These are phyloP conservation scores for Caranx melampygus DNA, from an alignment of 2,113 vertebrate species.

Conservation along the genomic window DNA sequence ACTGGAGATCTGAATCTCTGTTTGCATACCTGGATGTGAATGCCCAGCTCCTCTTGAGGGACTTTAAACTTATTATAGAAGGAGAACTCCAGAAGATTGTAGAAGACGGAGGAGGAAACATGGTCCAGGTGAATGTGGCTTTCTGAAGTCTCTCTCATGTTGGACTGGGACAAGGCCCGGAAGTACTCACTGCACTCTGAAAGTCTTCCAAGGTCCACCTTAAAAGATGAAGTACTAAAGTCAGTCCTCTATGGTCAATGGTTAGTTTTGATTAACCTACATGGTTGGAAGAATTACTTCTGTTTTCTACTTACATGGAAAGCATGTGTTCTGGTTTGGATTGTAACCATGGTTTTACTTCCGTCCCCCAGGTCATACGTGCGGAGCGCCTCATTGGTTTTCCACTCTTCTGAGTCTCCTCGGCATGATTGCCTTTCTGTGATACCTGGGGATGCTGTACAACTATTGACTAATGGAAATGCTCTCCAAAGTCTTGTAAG, in stretches of 20 bases:
- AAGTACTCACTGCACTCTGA: constrained; percentile 82
- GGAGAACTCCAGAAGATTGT: constrained; percentile 81
- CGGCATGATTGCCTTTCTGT: neutral
- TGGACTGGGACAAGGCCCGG: constrained; percentile 80
- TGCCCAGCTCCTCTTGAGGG: constrained; percentile 63
- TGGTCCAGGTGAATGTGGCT: constrained; percentile 76
- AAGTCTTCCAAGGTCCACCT: constrained; percentile 81
- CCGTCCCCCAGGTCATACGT: constrained; percentile 69
- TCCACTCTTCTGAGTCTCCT: constrained; percentile 69
- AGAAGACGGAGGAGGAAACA: constrained; percentile 78
- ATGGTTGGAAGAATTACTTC: neutral
- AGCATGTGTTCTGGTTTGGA: constrained; percentile 79
- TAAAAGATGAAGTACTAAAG: constrained; percentile 9
- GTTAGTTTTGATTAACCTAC: neutral
- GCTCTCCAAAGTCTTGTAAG: constrained; percentile 48
- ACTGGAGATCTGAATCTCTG: neutral
- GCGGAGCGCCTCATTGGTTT: constrained; percentile 61
- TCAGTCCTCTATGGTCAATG: neutral
- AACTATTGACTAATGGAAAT: constrained; percentile 15
- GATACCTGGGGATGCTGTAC: constrained; percentile 16
- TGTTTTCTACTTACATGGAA: constrained; percentile 78
- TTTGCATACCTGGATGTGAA: constrained; percentile 75
- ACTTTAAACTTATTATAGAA: constrained; percentile 72
- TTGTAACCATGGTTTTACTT: constrained; percentile 64
- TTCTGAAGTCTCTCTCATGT: constrained; percentile 82